Evolutionary conservation across 2,797 vertebrate species (phyloP), one percentile per base, ranked within the genome.

Genomic region (Galaxias olidus): DNA sequence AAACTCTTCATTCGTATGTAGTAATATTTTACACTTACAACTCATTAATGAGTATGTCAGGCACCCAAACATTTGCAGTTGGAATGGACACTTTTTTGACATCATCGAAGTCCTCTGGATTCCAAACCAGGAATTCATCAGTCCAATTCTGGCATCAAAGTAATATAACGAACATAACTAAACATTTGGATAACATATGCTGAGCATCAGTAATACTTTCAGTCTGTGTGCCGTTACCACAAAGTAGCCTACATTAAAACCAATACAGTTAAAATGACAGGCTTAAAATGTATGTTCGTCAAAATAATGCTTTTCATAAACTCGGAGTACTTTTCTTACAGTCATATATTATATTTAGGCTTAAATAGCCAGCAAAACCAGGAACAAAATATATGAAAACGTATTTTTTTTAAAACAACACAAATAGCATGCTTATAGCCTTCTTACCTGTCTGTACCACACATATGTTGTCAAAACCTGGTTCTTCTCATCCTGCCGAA

Each of bases 31-130:
- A 5, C 45, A 91, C 96, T 96, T 88, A 98, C 97, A 99, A 98
- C 79, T 99, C 97, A 0, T 98, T 98, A 88, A 98, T 98, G 85
- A 98, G 93, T 79, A 98, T 98, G 85, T 99, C 97, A 0, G 97
- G 97, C 55, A 97, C 91, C 97, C 97, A 98, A 74, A 99, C 89
- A 63, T 94, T 97, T 13, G 94, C 92, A 0, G 89, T 92, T 0
- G 94, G 96, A 18, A 99, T 83, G 42, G 97, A 99, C 61, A 98
- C 83, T 66, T 96, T 92, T 2, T 92, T 93, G 74, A 98, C 91
- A 68, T 96, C 93, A 85, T 98, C 95, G 0, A 97, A 99, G 61
- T 75, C 91, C 0, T 88, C 88, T 0, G 97, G 96, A 72, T 95
- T 86, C 97, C 96, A 99, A 15, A 84, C 89, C 59, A 98, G 93